Conservation (phyloP, 2,113 vertebrate species). For the Chunga burmeisteri region DNA sequence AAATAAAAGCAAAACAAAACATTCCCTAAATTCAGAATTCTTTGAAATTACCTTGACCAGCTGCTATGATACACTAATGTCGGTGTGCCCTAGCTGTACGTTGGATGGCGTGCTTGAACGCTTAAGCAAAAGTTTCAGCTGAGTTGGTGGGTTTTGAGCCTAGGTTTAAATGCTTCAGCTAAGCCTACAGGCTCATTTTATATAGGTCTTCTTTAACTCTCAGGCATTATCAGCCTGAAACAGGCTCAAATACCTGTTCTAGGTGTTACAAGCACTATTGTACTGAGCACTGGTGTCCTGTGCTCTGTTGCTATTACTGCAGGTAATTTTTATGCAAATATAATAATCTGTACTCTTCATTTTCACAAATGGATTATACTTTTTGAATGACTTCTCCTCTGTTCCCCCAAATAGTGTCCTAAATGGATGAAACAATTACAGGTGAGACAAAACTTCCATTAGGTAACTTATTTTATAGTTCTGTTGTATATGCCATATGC, state of each 20-base stretch:
- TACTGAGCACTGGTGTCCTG: background rate
- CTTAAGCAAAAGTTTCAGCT: background rate
- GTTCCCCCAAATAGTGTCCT: background rate
- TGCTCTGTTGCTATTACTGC: background rate
- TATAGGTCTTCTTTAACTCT: background rate
- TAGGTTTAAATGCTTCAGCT: background rate
- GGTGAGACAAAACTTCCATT: background rate
- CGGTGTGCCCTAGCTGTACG: background rate
- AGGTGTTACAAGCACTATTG: background rate
- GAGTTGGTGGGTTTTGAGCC: background rate
- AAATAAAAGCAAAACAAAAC: conserved; percentile 9
- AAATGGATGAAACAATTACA: background rate
- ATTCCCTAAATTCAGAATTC: background rate
- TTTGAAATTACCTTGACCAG: background rate
- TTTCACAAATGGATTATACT: background rate
- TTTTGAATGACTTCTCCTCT: background rate
- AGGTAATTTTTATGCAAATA: background rate
- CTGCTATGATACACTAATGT: background rate
- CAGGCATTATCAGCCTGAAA: background rate
- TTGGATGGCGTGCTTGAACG: background rate
- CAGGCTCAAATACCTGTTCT: background rate
- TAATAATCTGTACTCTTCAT: background rate
- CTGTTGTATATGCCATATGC: background rate
- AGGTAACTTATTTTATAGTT: background rate
- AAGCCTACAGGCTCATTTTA: background rate